Base-by-base conservation (phyloP, 2,888 invertebrate genomes). In the Caenorhabditis doughertyi region DNA sequence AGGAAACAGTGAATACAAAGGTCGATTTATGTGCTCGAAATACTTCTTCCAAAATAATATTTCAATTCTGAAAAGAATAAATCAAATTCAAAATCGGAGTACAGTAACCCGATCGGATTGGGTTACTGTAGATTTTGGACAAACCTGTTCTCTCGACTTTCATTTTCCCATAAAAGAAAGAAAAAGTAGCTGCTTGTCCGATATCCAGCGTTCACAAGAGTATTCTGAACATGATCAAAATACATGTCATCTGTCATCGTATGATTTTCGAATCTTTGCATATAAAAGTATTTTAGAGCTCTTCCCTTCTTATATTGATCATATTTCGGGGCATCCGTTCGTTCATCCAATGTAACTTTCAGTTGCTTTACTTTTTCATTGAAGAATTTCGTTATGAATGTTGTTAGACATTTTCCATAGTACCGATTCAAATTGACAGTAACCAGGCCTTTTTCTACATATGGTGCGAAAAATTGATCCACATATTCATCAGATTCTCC, bases 1-100 rank as follows among this genome's bases (percentile, higher is more conserved):
- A 39, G n/a, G n/a, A n/a, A n/a, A n/a, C n/a, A n/a, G n/a, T 8
- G 39, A 8, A 8, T 39, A 13, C 7, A 13, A 11, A 39, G 5
- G 16, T 9, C 3, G 3, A 13, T 11, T 13, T 9, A 13, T 39
- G 7, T 2, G 13, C 3, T 39, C 16, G 39, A 35, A 7, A 58
- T 25, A 27, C 32, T 47, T 27, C n/a, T 72, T 55, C 79, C 79
- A 80, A 16, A 44, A 67, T 3, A 80, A 16, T 7, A 44, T 72
- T 21, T 80, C 79, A 32, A 80, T 68, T 70, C 80, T 74, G 74
- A n/a, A 49, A 70, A 25, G 23, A 21, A 0, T 2, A 8, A 51
- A 18, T 2, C 7, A 29, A 7, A 23, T 39, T 35, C n/a, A 13
- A 35, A 2, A 47, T 42, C 27, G 39, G 39, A 39, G 39, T n/a